Percentiles rank a stretch among this genome's conserved stretches.
phyloP scores from a whole-genome alignment of 2,888 invertebrate species.

The Cantharis rustica region DNA sequence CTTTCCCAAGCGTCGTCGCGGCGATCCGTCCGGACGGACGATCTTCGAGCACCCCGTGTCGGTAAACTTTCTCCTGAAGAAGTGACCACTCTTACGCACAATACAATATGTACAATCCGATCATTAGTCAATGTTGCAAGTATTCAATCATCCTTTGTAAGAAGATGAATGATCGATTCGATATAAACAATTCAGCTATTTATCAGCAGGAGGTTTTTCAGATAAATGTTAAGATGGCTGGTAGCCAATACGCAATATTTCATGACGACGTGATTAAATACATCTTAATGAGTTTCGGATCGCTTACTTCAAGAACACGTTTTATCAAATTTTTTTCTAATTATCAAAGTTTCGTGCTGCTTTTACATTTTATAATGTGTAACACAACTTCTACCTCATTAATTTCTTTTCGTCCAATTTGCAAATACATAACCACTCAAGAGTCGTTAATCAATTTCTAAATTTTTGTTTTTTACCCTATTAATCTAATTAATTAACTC shows the following conservation, averaged over 20 bases:
- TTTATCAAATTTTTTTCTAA: slow-evolving; percentile 6
- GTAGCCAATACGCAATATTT: neutral
- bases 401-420: neutral
- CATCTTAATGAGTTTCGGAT: slow-evolving; percentile 9
- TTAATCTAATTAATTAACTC: neutral
- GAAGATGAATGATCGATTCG: slow-evolving; percentile 16
- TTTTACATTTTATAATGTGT: neutral
- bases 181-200: slow-evolving; percentile 11
- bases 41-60: neutral
- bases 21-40: neutral
- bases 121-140: slow-evolving; percentile 21
- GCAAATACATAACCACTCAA: neutral
- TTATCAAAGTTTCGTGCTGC: slow-evolving; percentile 9
- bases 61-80: slow-evolving; percentile 11
- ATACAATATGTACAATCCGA: slow-evolving; percentile 4
- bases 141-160: slow-evolving; percentile 27
- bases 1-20: neutral
- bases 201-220: slow-evolving; percentile 4
- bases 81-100: slow-evolving; percentile 9
- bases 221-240: neutral
- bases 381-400: neutral
- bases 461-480: neutral
- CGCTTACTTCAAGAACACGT: slow-evolving; percentile 9
- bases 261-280: slow-evolving; percentile 6
- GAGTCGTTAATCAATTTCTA: neutral